Evolutionary conservation across 2,888 invertebrate genomes (phyloP).

Genomic region (Sialis fuliginosa): DNA sequence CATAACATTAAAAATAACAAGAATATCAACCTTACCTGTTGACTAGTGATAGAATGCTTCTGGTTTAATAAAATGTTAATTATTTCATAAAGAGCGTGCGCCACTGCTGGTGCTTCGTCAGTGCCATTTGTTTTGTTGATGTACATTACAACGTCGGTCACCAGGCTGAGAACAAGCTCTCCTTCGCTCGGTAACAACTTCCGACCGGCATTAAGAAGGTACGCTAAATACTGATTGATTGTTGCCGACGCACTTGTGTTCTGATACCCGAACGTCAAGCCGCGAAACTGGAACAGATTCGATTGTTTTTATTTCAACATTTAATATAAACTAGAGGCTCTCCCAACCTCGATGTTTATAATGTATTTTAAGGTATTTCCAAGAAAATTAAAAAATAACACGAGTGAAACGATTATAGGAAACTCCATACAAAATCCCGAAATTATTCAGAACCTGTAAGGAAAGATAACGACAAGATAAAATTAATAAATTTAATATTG

Average conservation of each 20-base stretch:
- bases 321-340: not conserved
- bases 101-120: conserved; percentile 31
- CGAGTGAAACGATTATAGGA: too few relatives aligned
- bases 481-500: too few relatives aligned
- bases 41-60: conserved; percentile 49
- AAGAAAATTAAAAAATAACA: too few relatives aligned
- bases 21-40: conserved; percentile 36
- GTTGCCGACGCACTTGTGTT: conserved; percentile 37
- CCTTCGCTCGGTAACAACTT: conserved; percentile 46
- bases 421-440: too few relatives aligned
- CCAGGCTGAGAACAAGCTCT: conserved; percentile 36
- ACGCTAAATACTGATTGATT: conserved; percentile 33
- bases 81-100: conserved; percentile 38
- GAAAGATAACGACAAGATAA: too few relatives aligned
- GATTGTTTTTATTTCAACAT: not conserved
- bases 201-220: conserved; percentile 28
- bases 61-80: conserved; percentile 46
- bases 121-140: conserved; percentile 24
- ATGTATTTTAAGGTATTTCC: too few relatives aligned
- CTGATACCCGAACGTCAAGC: conserved; percentile 42
- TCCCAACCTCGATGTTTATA: too few relatives aligned
- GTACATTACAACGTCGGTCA: conserved; percentile 38
- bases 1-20: conserved; percentile 1
- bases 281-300: conserved; percentile 27
- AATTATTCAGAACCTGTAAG: too few relatives aligned